Conservation (phyloP, 1,140 invertebrate species). For the Campoletis sonorensis region DNA sequence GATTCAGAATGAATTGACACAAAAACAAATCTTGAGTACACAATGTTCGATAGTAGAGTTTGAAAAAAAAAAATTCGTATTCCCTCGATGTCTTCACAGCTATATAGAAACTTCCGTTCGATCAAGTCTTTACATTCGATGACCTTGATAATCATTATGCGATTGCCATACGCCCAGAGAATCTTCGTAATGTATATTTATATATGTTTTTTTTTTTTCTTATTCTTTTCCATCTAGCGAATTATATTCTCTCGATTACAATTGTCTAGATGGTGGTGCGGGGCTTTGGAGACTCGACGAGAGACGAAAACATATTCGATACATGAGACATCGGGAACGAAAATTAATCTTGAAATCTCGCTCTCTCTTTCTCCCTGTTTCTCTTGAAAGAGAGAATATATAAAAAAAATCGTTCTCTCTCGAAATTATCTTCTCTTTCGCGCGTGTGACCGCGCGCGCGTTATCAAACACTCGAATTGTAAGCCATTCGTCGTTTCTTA, state of each 20-base stretch:
- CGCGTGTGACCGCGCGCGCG: background rate
- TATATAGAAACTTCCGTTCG: background rate
- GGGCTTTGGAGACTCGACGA: too few species aligned
- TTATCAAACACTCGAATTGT: slow-evolving; percentile 2
- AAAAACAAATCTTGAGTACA: too few species aligned
- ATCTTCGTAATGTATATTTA: background rate
- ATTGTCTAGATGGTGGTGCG: background rate
- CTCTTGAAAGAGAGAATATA: too few species aligned
- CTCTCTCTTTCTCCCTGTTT: background rate
- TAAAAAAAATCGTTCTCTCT: background rate
- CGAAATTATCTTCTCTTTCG: background rate
- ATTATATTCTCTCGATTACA: background rate
- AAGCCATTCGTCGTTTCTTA: slow-evolving; percentile 7
- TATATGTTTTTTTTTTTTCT: too few species aligned
- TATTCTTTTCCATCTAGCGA: background rate
- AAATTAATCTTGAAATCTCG: background rate
- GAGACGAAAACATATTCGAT: too few species aligned
- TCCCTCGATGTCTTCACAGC: background rate
- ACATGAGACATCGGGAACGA: background rate
- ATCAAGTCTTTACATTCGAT: slow-evolving; percentile 2
- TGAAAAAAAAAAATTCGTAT: background rate
- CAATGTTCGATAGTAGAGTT: too few species aligned
- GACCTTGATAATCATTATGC: slow-evolving; percentile 1
- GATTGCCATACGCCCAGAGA: background rate
- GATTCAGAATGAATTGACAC: too few species aligned